phyloP scores from a whole-genome alignment of 2,113 vertebrate species.

The Paracanthobrama guichenoti region DNA sequence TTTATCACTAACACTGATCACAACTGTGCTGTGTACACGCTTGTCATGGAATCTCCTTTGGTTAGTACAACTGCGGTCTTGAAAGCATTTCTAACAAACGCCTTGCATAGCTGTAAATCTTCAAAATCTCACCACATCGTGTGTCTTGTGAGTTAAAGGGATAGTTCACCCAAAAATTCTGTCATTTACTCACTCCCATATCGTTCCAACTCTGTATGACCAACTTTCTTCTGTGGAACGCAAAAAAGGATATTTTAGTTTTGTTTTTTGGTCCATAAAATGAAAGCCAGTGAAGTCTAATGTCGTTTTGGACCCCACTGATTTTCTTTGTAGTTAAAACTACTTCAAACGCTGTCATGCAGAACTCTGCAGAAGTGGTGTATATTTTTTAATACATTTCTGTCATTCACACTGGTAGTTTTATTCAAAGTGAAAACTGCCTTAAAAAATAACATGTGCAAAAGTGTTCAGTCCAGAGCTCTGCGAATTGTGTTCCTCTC shows the following conservation, averaged over 20 bases:
- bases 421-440: conserved; percentile 3
- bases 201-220: not conserved
- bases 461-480: conserved; percentile 1
- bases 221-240: not conserved
- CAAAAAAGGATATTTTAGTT: not conserved
- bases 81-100: not conserved
- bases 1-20: not conserved
- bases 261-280: not conserved
- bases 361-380: not conserved
- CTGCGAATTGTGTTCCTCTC: conserved; percentile 8
- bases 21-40: not conserved
- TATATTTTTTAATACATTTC: not conserved
- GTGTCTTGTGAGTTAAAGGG: not conserved
- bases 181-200: not conserved
- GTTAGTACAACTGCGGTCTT: not conserved
- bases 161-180: not conserved
- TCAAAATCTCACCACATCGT: not conserved
- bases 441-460: not conserved
- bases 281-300: not conserved
- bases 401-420: not conserved
- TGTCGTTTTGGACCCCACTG: not conserved
- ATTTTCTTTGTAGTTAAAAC: not conserved
- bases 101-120: not conserved
- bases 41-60: not conserved
- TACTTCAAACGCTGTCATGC: not conserved